These are phyloP conservation scores for Drosophila falleni DNA, from an alignment of 2,888 invertebrate species.

Conservation along the genomic window DNA sequence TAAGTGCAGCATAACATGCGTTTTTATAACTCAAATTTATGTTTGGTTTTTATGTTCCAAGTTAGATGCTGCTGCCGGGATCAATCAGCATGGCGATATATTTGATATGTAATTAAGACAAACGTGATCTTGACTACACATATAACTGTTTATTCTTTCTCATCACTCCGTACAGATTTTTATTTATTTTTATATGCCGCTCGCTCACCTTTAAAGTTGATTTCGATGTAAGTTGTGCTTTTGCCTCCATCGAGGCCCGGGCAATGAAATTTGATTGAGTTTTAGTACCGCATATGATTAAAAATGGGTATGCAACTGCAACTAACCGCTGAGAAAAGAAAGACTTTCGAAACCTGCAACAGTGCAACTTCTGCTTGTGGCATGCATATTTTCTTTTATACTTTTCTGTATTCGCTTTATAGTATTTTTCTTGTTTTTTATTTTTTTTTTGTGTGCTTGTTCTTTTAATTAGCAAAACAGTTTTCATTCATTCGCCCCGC, in stretches of 20 bases:
- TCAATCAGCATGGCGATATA: conserved; percentile 75
- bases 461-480: conserved; percentile 64
- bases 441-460: conserved; percentile 33
- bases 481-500: conserved; percentile 50
- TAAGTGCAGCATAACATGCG: conserved; percentile 80
- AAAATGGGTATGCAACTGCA: conserved; percentile 42
- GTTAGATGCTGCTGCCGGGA: conserved; percentile 56
- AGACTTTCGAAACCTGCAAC: conserved; percentile 23
- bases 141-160: conserved; percentile 48
- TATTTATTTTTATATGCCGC: conserved; percentile 39
- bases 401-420: conserved; percentile 4
- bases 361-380: conserved; percentile 10
- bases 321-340: conserved; percentile 29
- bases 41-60: conserved; percentile 67
- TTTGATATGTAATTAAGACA: conserved; percentile 81
- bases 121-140: conserved; percentile 55
- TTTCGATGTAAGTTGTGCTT: conserved; percentile 52
- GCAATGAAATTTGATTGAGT: conserved; percentile 74
- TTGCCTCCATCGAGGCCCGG: conserved; percentile 17
- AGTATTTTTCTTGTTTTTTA: background rate
- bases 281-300: conserved; percentile 76
- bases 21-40: conserved; percentile 81
- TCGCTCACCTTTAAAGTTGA: conserved; percentile 52
- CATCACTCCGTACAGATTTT: conserved; percentile 14
- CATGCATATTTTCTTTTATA: conserved; percentile 25